Evolutionary conservation across 2,797 vertebrate genomes (phyloP), one percentile per base, ranked within the genome.

Genomic region (Gymnopithys bicolor): DNA sequence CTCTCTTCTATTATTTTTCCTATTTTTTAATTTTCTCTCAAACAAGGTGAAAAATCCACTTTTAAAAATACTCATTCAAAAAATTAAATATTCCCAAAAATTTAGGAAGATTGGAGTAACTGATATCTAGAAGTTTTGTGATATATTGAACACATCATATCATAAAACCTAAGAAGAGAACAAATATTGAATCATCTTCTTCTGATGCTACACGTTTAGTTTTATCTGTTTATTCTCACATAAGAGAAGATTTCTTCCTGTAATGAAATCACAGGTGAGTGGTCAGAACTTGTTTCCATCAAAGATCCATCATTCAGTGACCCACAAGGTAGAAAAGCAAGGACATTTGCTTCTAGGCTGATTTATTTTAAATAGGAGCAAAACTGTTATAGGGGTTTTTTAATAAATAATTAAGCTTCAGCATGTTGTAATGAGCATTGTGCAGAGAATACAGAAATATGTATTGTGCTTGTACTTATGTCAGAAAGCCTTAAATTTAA

Each of bases 1-100:
- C 0, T 28, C 18, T 48, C 1, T n/a, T 63, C 17, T 30, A 1
- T 32, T 2, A 33, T 45, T 5, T 25, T 5, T 22, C 37, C 10
- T 37, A 35, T 37, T 37, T 37, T 30, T 18, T 10, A 9, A 8
- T 32, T 25, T 5, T 4, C 1, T 0, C 10, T 52, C 22, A 32
- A 74, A 58, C 9, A 0, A 56, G 19, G 1, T 11, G 9, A 46
- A 60, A 53, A 33, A 19, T 52, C 18, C 6, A 13, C 2, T 0
- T 28, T 79, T 83, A 53, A 10, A 4, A 74, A 51, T 55, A 32
- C 2, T 18, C n/a, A 37, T 30, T 73, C 16, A 32, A 13, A 58
- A 71, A 62, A 10, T 1, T 0, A 56, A 37, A 15, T 2, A 15
- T 18, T 51, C 14, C 11, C 21, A 70, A 37, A 77, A 1, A 46